Percentiles rank a stretch among this genome's conserved stretches.
Evolutionary conservation across 2,888 invertebrate species (phyloP).

Genomic region (Lochmaea crataegi): DNA sequence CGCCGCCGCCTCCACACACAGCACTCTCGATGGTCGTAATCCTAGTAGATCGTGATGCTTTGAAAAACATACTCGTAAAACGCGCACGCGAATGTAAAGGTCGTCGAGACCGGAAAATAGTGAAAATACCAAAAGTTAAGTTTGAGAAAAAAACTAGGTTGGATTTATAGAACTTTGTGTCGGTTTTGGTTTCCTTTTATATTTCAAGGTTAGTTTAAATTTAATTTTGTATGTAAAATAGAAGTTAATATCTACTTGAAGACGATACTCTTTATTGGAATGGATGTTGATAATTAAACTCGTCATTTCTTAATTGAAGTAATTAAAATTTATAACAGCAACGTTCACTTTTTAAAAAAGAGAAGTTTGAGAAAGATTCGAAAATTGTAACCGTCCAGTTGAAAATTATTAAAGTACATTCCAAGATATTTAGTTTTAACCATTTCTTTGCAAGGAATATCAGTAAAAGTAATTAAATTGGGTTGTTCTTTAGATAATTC

Average conservation of each 20-base stretch:
- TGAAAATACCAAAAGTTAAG: constrained; percentile 9
- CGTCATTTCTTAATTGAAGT: neutral
- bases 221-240: too few species aligned
- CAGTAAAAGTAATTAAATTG: too few species aligned
- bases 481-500: too few species aligned
- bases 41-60: constrained; percentile 28
- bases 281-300: too few species aligned
- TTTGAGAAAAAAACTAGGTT: neutral
- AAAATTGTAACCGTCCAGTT: too few species aligned
- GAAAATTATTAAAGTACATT: too few species aligned
- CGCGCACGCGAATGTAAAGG: constrained; percentile 37
- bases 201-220: neutral
- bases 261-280: too few species aligned
- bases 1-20: neutral
- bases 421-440: too few species aligned
- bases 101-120: constrained; percentile 20
- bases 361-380: too few species aligned
- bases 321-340: neutral
- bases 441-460: too few species aligned
- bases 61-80: constrained; percentile 28
- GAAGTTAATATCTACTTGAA: too few species aligned
- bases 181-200: neutral
- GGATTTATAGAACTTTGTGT: neutral
- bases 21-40: constrained; percentile 24
- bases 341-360: neutral